Evolutionary conservation across 2,888 invertebrate genomes (phyloP).

Genomic region (Cremastinae sp.): DNA sequence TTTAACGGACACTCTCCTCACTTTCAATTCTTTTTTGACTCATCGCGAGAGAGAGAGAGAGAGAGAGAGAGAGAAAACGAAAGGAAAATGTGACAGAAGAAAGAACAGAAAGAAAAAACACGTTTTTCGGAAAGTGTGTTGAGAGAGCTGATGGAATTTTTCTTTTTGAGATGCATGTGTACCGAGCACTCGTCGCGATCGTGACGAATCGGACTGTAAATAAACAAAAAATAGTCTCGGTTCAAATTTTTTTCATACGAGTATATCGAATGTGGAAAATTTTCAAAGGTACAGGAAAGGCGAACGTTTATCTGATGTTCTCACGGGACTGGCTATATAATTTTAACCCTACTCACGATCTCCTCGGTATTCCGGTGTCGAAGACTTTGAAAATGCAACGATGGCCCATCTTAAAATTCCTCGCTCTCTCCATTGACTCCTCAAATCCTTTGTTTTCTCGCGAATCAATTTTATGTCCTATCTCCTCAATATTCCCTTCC

Average conservation of each 20-base stretch:
- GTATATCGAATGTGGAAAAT: conserved; percentile 25
- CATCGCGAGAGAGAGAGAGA: conserved; percentile 39
- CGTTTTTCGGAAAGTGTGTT: conserved; percentile 6
- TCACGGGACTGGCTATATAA: conserved; percentile 38
- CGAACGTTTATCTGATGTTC: conserved; percentile 40
- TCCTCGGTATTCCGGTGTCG: conserved; percentile 51
- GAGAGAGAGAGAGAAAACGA: not conserved
- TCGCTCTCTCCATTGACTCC: conserved; percentile 6
- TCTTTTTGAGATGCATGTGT: conserved; percentile 5
- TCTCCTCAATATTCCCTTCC: not conserved
- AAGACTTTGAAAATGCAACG: conserved; percentile 44
- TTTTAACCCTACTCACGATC: conserved; percentile 54
- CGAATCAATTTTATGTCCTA: conserved; percentile 39
- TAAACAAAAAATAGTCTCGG: conserved; percentile 1
- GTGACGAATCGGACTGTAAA: conserved; percentile 19
- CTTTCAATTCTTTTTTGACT: conserved; percentile 21
- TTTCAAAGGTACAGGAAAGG: conserved; percentile 29
- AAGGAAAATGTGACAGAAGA: not conserved
- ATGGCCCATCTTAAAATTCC: conserved; percentile 19
- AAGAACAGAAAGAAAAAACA: not conserved
- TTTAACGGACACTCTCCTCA: conserved; percentile 47
- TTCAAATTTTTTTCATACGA: conserved; percentile 9
- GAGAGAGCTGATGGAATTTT: conserved; percentile 39
- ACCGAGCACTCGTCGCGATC: not conserved
- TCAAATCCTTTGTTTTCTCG: conserved; percentile 15